Conservation (phyloP, 2,888 invertebrate species). For the Marronus borbonicus region DNA sequence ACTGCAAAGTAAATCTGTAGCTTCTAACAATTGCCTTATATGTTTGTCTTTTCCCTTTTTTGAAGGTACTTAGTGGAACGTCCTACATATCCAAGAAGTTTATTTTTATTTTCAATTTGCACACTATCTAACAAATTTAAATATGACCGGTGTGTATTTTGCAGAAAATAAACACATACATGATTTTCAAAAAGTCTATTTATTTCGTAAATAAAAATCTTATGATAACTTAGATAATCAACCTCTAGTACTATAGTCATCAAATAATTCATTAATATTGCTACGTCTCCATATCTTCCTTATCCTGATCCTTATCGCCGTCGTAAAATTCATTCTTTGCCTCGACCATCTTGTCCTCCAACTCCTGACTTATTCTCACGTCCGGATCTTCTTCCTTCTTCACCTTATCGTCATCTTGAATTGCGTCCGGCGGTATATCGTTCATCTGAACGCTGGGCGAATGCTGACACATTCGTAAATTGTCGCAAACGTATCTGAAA, state of each 20-base stretch:
- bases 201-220: constrained; percentile 7
- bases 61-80: too few species aligned
- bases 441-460: constrained; percentile 99
- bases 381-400: constrained; percentile 90
- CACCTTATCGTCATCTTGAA: constrained; percentile 79
- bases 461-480: constrained; percentile 92
- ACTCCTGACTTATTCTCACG: constrained; percentile 82
- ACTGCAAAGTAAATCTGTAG: too few species aligned
- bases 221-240: not conserved
- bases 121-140: too few species aligned
- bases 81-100: too few species aligned
- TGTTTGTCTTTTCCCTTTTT: too few species aligned
- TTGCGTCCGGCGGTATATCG: constrained; percentile 89
- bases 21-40: too few species aligned
- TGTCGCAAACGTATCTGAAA: constrained; percentile 86
- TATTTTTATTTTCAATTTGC: too few species aligned
- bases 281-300: constrained; percentile 68
- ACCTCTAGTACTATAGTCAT: not conserved
- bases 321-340: constrained; percentile 91
- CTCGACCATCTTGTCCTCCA: constrained; percentile 88
- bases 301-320: constrained; percentile 92
- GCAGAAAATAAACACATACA: too few species aligned
- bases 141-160: too few species aligned
- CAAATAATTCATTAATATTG: constrained; percentile 5
- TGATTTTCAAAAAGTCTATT: not conserved